phyloP scores from a whole-genome alignment of 53 echinoderm and acorn worm species.

The Antedon mediterranea region DNA sequence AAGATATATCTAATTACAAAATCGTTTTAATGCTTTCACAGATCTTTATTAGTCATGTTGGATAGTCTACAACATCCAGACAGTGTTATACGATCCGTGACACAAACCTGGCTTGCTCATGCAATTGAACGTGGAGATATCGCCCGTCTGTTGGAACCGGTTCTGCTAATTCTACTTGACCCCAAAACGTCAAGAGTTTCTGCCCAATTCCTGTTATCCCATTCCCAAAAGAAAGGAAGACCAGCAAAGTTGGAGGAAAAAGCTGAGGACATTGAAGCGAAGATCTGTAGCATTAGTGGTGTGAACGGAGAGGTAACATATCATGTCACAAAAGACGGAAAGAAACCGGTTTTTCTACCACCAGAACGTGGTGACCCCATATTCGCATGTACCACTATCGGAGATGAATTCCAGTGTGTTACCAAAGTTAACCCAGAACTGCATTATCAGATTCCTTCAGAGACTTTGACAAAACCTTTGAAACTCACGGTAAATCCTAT shows the following conservation, averaged over 20 bases:
- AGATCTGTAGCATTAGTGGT: constrained; percentile 77
- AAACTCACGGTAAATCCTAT: constrained; percentile 91
- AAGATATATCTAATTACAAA: not conserved
- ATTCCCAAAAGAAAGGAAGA: constrained; percentile 21
- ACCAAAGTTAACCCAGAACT: constrained; percentile 61
- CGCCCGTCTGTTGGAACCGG: constrained; percentile 84
- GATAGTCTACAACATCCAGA: constrained; percentile 85
- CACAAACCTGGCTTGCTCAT: constrained; percentile 77
- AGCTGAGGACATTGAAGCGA: constrained; percentile 51
- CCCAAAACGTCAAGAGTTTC: constrained; percentile 84
- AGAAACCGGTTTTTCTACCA: constrained; percentile 55
- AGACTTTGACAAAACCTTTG: constrained; percentile 69
- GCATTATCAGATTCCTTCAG: constrained; percentile 62
- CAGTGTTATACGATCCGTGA: constrained; percentile 77
- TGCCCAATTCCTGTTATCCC: constrained; percentile 70
- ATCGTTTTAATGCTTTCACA: constrained; percentile 9
- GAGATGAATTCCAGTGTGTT: constrained; percentile 80
- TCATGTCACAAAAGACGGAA: constrained; percentile 76
- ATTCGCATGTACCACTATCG: constrained; percentile 79
- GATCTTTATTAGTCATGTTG: constrained; percentile 76
- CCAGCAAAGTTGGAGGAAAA: constrained; percentile 41
- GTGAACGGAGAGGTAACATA: constrained; percentile 84
- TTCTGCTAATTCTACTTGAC: constrained; percentile 80
- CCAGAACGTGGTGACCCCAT: constrained; percentile 67
- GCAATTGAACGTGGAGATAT: constrained; percentile 95